These are phyloP conservation scores for Semnornis frantzii DNA, from an alignment of 2,113 vertebrate genomes.

Conservation along the genomic window DNA sequence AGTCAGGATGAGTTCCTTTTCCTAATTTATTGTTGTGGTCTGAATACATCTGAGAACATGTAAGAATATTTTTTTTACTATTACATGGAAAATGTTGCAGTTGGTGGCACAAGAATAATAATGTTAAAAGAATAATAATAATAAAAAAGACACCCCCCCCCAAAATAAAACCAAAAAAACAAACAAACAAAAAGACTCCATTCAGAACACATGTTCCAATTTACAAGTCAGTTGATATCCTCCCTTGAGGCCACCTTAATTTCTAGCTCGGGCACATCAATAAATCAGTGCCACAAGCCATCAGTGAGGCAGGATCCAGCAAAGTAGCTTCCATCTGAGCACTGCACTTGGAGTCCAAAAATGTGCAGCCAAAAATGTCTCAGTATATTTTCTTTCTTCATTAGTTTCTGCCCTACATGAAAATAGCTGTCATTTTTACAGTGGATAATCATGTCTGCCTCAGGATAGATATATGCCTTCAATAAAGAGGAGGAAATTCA, in stretches of 20 bases:
- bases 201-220: slow-evolving; percentile 36
- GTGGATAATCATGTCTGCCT: slow-evolving; percentile 13
- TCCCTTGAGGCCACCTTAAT: slow-evolving; percentile 34
- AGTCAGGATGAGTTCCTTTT: not conserved
- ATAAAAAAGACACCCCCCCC: not conserved
- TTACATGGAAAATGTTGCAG: slow-evolving; percentile 2
- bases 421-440: slow-evolving; percentile 3
- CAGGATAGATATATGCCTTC: slow-evolving; percentile 4
- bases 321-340: not conserved
- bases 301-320: slow-evolving; percentile 15
- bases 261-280: not conserved
- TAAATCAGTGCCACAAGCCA: slow-evolving; percentile 35
- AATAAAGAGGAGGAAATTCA: slow-evolving; percentile 8
- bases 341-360: not conserved
- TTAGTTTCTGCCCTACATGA: slow-evolving; percentile 18
- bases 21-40: slow-evolving; percentile 3
- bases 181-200: too few species aligned
- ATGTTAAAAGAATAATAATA: not conserved
- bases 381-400: slow-evolving; percentile 21
- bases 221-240: slow-evolving; percentile 51
- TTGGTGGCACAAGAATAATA: not conserved
- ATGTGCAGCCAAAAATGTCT: not conserved
- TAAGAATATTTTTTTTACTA: not conserved
- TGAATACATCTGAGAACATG: not conserved
- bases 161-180: too few species aligned